Evolutionary conservation across 2,888 invertebrate species (phyloP), one percentile per base, ranked within the genome.

Genomic region (Pimpla rufipes): DNA sequence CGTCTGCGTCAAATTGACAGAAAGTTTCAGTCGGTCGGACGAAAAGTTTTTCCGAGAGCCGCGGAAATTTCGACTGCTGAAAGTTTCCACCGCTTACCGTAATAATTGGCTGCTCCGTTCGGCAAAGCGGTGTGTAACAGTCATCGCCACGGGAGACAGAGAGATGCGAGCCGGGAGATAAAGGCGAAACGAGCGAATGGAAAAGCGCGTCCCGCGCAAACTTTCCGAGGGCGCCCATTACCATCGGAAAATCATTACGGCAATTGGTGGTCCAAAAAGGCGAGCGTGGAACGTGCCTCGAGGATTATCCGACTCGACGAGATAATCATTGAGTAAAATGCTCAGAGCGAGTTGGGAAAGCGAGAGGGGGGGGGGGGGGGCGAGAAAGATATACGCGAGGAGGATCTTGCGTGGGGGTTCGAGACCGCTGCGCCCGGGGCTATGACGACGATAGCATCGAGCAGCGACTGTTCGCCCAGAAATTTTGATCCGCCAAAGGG

Each of bases 301-400:
- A 66, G 57, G 68, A 70, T 78, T 62, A 52, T 74, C 73, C 68
- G 59, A 50, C 73, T 74, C 62, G 37, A 55, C 47, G 68, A 79
- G 78, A 82, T 79, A 64, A 78, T 82, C 68, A 74, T 82, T 68
- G 74, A 78, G 45, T 35, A 52, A 82, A 74, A 82, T 75, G 10
- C 47, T 79, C n/a, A 5, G 8, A 50, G 18, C 16, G 59, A 57
- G 73, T 47, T 71, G 21, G 57, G 66, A 21, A n/a, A 45, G 16
- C 29, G 47, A 59, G 35, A 59, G 18, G 37, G n/a, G 70, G 35
- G 11, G 29, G 5, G 8, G 21, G 40, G 40, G 40, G 23, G 42
- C n/a, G n/a, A 13, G 57, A n/a, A 40, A 16, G 59, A 37, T 74
- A n/a, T 23, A 23, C 21, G 10, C 47, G 52, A 67, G 59, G 62